Conservation (phyloP, 2,113 vertebrate species). For the Dasyprocta punctata region DNA sequence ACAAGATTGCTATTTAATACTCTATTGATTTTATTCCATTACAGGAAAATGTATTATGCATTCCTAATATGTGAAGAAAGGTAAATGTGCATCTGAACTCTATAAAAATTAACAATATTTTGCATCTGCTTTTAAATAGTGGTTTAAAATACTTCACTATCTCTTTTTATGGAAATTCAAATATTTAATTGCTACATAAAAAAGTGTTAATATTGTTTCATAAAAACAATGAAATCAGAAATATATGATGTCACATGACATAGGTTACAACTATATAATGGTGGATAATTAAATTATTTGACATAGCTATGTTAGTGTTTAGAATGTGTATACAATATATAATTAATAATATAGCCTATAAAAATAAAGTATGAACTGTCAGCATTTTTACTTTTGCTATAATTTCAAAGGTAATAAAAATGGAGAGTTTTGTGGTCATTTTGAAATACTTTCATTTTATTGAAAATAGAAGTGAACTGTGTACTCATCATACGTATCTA, state of each 20-base stretch:
- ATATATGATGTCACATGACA: neutral
- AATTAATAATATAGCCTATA: neutral
- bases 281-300: neutral
- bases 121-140: neutral
- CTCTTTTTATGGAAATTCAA: neutral
- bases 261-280: neutral
- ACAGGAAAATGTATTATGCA: neutral
- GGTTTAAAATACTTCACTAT: neutral
- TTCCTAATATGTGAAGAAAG: neutral
- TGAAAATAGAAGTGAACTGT: neutral
- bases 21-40: slow-evolving; percentile 7
- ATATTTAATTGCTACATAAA: neutral
- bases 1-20: slow-evolving; percentile 10
- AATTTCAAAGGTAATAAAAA: neutral
- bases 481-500: neutral
- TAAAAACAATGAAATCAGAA: neutral
- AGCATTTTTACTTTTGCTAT: too few relatives aligned
- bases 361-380: neutral
- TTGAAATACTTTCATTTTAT: slow-evolving; percentile 23
- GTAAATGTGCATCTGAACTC: neutral
- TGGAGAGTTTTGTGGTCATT: neutral
- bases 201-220: neutral
- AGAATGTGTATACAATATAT: neutral
- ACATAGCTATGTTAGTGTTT: neutral
- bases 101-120: slow-evolving; percentile 22